phyloP scores from a whole-genome alignment of 2,113 vertebrate genomes.

The Python bivittatus region DNA sequence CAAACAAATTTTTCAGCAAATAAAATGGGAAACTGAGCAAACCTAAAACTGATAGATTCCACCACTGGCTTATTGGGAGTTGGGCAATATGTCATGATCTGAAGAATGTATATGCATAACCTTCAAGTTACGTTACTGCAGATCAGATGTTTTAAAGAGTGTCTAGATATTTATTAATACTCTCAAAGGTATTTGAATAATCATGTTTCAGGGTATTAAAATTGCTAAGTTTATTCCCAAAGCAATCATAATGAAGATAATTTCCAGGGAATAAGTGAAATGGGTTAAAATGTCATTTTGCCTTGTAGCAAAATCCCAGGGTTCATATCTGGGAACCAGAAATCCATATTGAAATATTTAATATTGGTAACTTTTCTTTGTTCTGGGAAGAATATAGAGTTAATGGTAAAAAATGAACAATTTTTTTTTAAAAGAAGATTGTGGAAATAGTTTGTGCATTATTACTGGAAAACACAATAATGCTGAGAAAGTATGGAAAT shows the following conservation, averaged over 20 bases:
- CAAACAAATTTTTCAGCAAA: not conserved
- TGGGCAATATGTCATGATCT: not conserved
- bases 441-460: not conserved
- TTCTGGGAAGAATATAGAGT: not conserved
- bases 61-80: not conserved
- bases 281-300: not conserved
- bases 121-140: not conserved
- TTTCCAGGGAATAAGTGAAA: slow-evolving; percentile 18
- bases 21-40: not conserved
- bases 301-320: not conserved
- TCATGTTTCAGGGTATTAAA: not conserved
- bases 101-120: not conserved
- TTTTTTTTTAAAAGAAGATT: not conserved
- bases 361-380: slow-evolving; percentile 5
- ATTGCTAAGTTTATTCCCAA: slow-evolving; percentile 4
- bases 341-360: not conserved
- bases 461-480: not conserved
- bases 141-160: not conserved
- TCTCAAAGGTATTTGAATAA: not conserved
- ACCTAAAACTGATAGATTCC: not conserved
- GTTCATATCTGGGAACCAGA: slow-evolving; percentile 9
- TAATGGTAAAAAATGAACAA: not conserved
- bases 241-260: not conserved
- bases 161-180: not conserved
- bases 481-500: slow-evolving; percentile 22